Evolutionary conservation across 1,140 invertebrate species (phyloP).

Genomic region (Drosophila chauvacae): DNA sequence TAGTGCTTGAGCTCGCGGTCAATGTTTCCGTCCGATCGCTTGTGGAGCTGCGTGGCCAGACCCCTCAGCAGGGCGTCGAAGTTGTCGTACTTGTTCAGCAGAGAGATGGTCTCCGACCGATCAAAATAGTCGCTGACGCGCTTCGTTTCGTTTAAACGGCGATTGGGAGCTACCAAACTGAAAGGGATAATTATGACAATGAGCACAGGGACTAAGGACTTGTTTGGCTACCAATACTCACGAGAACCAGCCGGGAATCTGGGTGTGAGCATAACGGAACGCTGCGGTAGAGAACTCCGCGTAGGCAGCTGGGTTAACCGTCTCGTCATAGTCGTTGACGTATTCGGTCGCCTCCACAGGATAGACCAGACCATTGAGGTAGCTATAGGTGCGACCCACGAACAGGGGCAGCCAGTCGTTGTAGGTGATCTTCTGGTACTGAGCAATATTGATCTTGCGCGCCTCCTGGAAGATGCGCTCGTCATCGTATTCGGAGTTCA

Average conservation of each 20-base stretch:
- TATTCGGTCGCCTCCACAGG: slow-evolving; percentile 86
- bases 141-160: slow-evolving; percentile 86
- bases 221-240: slow-evolving; percentile 84
- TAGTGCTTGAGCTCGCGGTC: slow-evolving; percentile 91
- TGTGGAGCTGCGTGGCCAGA: slow-evolving; percentile 88
- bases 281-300: slow-evolving; percentile 94
- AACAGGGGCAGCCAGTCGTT: slow-evolving; percentile 94
- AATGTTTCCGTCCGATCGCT: slow-evolving; percentile 89
- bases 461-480: slow-evolving; percentile 95
- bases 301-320: slow-evolving; percentile 90
- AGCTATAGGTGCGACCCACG: slow-evolving; percentile 88
- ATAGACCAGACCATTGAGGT: slow-evolving; percentile 88
- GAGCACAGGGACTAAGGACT: background rate
- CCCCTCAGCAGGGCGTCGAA: slow-evolving; percentile 90
- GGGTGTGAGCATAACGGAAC: slow-evolving; percentile 93
- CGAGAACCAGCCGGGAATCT: slow-evolving; percentile 91
- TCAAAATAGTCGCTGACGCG: slow-evolving; percentile 92
- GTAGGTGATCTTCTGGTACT: slow-evolving; percentile 93
- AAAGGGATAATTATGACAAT: slow-evolving; percentile 28
- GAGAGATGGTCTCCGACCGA: slow-evolving; percentile 83
- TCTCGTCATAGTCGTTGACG: slow-evolving; percentile 94
- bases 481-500: slow-evolving; percentile 95
- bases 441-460: slow-evolving; percentile 90
- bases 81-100: slow-evolving; percentile 87
- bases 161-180: slow-evolving; percentile 88